phyloP scores from a whole-genome alignment of 2,797 vertebrate genomes.

The Ctenosaura bakeri region DNA sequence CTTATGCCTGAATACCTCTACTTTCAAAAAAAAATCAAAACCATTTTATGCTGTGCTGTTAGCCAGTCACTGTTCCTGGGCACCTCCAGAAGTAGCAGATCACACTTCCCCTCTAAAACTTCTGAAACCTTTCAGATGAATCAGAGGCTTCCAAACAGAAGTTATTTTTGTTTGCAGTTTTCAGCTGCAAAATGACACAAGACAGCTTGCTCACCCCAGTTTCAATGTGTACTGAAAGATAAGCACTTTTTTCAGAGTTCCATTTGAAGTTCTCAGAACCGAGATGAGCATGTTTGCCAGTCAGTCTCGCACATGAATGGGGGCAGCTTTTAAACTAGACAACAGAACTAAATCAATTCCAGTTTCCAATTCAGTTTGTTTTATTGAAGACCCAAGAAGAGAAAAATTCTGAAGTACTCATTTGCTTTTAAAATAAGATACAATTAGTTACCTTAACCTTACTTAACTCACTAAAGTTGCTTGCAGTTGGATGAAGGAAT shows the following conservation, averaged over 20 bases:
- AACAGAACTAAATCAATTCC: not conserved
- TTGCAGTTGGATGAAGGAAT: not conserved
- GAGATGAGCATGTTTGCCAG: not conserved
- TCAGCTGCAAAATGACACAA: too few relatives aligned
- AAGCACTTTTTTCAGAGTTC: not conserved
- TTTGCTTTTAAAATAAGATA: not conserved
- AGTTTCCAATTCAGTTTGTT: not conserved
- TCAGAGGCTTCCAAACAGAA: too few relatives aligned
- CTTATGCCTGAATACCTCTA: too few relatives aligned
- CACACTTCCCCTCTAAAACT: too few relatives aligned
- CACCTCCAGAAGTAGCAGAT: too few relatives aligned
- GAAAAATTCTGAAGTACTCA: not conserved
- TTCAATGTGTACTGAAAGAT: not conserved
- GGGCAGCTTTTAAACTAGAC: not conserved
- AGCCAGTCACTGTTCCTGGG: too few relatives aligned
- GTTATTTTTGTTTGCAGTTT: too few relatives aligned
- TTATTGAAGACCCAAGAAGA: too few relatives aligned
- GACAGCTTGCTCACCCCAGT: too few relatives aligned
- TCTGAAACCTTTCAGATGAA: too few relatives aligned
- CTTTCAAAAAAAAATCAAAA: too few relatives aligned
- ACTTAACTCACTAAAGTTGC: not conserved
- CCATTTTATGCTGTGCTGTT: too few relatives aligned
- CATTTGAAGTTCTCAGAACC: not conserved
- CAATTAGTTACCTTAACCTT: not conserved
- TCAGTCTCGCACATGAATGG: not conserved